These are phyloP conservation scores for Brenthis daphne DNA, from an alignment of 2,888 invertebrate species.

Conservation along the genomic window DNA sequence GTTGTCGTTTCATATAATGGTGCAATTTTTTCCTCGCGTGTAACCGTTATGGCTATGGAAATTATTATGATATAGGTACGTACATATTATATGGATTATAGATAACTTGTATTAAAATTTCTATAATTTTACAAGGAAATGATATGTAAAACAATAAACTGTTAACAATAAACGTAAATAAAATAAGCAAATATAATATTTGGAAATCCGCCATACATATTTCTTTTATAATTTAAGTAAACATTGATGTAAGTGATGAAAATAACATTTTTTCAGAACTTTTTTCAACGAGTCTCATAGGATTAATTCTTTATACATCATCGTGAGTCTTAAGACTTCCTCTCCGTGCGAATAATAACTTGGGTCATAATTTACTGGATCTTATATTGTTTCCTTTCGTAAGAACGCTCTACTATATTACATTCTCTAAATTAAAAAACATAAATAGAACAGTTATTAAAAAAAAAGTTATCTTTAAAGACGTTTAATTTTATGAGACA, in stretches of 20 bases:
- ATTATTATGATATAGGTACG: conserved; percentile 15
- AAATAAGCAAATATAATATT: too few species aligned
- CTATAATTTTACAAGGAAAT: background rate
- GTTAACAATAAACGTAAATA: too few species aligned
- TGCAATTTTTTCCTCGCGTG: conserved; percentile 48
- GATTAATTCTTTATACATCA: conserved; percentile 27
- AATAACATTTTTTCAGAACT: background rate
- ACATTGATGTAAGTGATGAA: background rate
- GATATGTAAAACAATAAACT: too few species aligned
- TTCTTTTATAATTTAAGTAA: background rate
- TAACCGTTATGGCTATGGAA: conserved; percentile 16
- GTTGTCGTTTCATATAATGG: conserved; percentile 56
- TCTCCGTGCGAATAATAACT: conserved; percentile 18
- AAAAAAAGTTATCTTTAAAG: background rate
- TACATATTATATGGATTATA: background rate
- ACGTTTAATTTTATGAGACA: background rate
- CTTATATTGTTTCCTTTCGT: background rate
- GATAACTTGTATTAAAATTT: conserved; percentile 11
- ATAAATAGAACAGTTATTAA: background rate
- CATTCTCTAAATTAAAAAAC: conserved; percentile 11
- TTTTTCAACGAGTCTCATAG: background rate
- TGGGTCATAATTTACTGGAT: conserved; percentile 15
- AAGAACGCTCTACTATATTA: conserved; percentile 3
- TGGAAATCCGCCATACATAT: too few species aligned
- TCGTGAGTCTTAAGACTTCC: conserved; percentile 14